Conservation (phyloP, 2,888 invertebrate genomes). For the Lasioglossum calceatum region DNA sequence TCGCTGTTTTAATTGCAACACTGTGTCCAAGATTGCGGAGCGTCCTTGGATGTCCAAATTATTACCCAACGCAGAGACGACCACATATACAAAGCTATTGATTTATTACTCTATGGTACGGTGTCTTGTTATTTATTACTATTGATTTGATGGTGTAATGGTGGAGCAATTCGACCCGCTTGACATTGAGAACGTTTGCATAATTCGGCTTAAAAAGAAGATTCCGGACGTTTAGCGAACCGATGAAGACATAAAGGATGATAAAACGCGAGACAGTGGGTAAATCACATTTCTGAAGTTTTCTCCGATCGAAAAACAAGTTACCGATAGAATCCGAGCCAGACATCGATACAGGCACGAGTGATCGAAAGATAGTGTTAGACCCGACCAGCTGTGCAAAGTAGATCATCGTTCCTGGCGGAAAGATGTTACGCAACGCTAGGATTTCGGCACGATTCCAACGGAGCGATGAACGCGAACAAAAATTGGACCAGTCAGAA, state of each 20-base stretch:
- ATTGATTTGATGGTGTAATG: neutral
- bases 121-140: neutral
- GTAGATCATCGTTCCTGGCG: slow-evolving; percentile 26
- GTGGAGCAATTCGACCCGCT: neutral
- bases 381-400: slow-evolving; percentile 58
- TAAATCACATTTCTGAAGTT: neutral
- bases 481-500: slow-evolving; percentile 70
- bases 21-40: neutral
- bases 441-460: slow-evolving; percentile 27
- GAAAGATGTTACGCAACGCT: slow-evolving; percentile 41
- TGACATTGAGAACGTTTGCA: neutral
- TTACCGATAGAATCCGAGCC: neutral
- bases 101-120: neutral
- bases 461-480: slow-evolving; percentile 35
- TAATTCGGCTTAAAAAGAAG: neutral
- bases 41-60: neutral
- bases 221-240: neutral
- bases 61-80: neutral
- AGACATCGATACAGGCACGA: slow-evolving; percentile 24
- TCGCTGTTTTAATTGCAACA: neutral
- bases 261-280: neutral
- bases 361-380: neutral
- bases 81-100: neutral
- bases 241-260: neutral
- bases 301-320: neutral